A percentile compares a stretch with the other conserved stretches of the same genome.
Evolutionary conservation across 2,113 vertebrate genomes (phyloP).

Genomic region (Macroglossus sobrinus): DNA sequence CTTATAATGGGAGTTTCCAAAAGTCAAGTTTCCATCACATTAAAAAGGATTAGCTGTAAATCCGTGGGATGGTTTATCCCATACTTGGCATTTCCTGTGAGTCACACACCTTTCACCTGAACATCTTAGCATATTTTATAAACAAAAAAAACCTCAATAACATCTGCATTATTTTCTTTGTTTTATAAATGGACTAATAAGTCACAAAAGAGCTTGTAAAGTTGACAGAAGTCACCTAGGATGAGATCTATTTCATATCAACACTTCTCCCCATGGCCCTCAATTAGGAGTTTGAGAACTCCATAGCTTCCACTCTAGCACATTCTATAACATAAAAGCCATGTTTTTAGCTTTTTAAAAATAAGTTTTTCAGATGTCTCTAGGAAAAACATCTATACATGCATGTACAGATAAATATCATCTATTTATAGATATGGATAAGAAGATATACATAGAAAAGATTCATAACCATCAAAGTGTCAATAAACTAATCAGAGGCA

Average conservation of each 20-base stretch:
- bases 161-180: conserved; percentile 35
- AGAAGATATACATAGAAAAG: background rate
- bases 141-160: conserved; percentile 35
- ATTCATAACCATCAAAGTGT: background rate
- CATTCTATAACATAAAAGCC: background rate
- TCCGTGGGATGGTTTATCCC: background rate
- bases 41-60: conserved; percentile 7
- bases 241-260: background rate
- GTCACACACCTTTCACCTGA: conserved; percentile 38
- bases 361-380: background rate
- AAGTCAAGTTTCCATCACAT: conserved; percentile 16
- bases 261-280: background rate
- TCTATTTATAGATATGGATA: background rate
- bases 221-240: background rate
- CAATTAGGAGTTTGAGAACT: background rate
- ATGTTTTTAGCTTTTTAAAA: background rate
- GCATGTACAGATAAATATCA: background rate
- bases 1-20: conserved; percentile 15
- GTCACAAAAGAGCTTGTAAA: background rate
- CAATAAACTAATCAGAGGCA: background rate
- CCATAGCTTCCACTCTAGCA: background rate
- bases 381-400: background rate
- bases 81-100: conserved; percentile 38
- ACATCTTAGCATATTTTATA: conserved; percentile 56
- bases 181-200: conserved; percentile 47